Conservation (phyloP, 2,113 vertebrate genomes). For the Azemiops feae region DNA sequence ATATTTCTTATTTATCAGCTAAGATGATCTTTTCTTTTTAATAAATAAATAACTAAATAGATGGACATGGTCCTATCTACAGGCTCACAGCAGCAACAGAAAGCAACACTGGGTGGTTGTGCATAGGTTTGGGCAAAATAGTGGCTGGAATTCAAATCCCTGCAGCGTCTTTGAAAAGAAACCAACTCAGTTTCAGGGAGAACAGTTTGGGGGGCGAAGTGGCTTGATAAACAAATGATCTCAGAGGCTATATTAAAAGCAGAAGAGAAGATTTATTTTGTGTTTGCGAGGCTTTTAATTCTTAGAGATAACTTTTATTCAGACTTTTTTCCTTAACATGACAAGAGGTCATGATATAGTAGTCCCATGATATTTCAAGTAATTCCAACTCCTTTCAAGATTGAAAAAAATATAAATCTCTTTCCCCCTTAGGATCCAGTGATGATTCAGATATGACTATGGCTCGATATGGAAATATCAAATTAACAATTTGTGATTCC, state of each 20-base stretch:
- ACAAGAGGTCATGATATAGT: background rate
- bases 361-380: background rate
- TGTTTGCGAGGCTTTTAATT: background rate
- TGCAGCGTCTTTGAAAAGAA: background rate
- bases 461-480: background rate
- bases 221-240: background rate
- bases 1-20: background rate
- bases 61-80: no score
- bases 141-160: background rate
- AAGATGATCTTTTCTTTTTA: background rate
- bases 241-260: conserved; percentile 5
- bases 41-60: background rate
- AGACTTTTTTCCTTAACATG: background rate
- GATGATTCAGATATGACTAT: background rate
- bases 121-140: background rate
- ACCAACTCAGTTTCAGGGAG: background rate
- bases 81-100: background rate
- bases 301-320: background rate
- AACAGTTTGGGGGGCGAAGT: background rate
- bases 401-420: background rate
- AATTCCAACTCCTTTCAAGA: background rate
- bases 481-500: background rate
- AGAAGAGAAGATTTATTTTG: background rate
- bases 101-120: background rate
- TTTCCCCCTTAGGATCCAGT: background rate